Evolutionary conservation across 2,797 vertebrate species (phyloP), one percentile per base, ranked within the genome.

Genomic region (Ammospiza maritima): DNA sequence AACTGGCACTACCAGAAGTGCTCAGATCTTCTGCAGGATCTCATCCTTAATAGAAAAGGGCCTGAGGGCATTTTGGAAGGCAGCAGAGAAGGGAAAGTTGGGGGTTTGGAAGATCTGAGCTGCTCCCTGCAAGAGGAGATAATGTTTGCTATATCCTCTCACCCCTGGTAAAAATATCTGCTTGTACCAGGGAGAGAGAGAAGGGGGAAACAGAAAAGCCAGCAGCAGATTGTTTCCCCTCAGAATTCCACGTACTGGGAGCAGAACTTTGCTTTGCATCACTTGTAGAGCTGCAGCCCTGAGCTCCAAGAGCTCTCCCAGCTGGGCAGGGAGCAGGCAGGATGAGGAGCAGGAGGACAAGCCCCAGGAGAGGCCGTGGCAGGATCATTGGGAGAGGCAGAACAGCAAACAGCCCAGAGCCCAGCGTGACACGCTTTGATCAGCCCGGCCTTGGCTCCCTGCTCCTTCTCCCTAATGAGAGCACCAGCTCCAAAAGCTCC

Each of bases 21-120:
- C 81, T 89, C 61, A 90, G 84, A 96, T 96, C 93, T 96, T 42
- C n/a, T 44, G 64, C 12, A 0, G 90, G 89, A 96, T 93, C 90
- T 93, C 71, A 85, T 84, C 94, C 93, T 94, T 82, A 61, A 89
- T 17, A 82, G 13, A 51, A 89, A 87, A 90, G 30, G 48, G 66
- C 96, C 88, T 74, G n/a, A 69, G 69, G 93, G 92, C 85, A 72
- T 95, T 93, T 96, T 93, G 92, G 94, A 87, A 94, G 17, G 88
- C 72, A 91, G 29, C 7, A 67, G 44, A 79, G 83, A 90, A 93
- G 77, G 45, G 81, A 95, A 95, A 95, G 94, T 50, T 53, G 45
- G 38, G 45, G 5, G 69, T 90, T 69, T 56, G 18, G 75, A 93
- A 94, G 91, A 80, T 54, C 32, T 5, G 2, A 85, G 78, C 77